Evolutionary conservation across 92 coral and sea anemone genomes (phyloP).

Genomic region (Epizoanthus stellaris): DNA sequence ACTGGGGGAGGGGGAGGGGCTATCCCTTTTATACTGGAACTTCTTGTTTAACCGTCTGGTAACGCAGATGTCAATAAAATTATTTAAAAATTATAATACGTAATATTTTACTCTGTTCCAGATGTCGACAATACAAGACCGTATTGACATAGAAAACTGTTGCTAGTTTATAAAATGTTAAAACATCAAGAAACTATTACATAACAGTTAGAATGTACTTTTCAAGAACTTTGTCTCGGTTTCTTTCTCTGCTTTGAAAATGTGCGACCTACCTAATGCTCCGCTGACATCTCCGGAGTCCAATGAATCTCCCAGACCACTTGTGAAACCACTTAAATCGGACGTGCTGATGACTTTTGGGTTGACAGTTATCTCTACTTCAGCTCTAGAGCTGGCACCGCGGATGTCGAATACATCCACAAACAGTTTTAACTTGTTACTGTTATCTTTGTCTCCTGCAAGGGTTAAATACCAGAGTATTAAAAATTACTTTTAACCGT

Average conservation of each 20-base stretch:
- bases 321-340: constrained; percentile 31
- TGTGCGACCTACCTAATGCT: constrained; percentile 37
- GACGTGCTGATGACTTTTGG: constrained; percentile 54
- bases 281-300: constrained; percentile 37
- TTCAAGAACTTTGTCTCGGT: constrained; percentile 40
- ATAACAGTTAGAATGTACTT: no score
- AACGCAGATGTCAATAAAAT: no score
- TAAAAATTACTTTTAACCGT: background rate
- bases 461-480: background rate
- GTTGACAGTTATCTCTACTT: constrained; percentile 52
- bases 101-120: no score
- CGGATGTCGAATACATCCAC: constrained; percentile 68
- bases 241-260: background rate
- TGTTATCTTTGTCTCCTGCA: constrained; percentile 72
- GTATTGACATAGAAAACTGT: no score
- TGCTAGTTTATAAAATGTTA: no score
- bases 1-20: no score
- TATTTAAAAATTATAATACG: no score
- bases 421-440: constrained; percentile 59
- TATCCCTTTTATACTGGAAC: no score
- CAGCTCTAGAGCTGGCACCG: constrained; percentile 62
- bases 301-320: constrained; percentile 14
- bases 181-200: no score
- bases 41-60: no score
- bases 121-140: no score